Conservation (phyloP, 2,888 invertebrate species). For the Melanargia galathea region DNA sequence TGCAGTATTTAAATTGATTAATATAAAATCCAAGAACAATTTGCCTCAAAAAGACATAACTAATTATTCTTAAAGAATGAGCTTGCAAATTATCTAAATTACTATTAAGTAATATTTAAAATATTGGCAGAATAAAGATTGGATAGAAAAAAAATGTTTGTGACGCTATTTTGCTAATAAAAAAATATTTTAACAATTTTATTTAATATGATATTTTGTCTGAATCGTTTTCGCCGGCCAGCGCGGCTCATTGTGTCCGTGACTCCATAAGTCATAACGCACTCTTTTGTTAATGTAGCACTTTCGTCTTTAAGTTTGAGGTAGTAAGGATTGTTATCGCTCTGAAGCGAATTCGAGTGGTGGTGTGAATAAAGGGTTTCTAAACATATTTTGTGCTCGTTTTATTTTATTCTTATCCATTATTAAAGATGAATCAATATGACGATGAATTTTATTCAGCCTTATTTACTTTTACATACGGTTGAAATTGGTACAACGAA, state of each 20-base stretch:
- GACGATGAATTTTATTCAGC: no score
- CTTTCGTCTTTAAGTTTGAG: conserved; percentile 44
- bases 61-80: background rate
- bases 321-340: conserved; percentile 65
- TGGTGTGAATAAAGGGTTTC: conserved; percentile 63
- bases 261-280: conserved; percentile 16
- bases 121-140: background rate
- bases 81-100: conserved; percentile 11
- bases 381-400: conserved; percentile 47
- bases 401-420: conserved; percentile 7
- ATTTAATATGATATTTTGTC: background rate
- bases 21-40: background rate
- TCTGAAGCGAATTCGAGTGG: conserved; percentile 53
- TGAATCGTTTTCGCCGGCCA: background rate
- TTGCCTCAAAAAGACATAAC: background rate
- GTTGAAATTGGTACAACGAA: no score
- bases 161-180: conserved; percentile 4
- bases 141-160: background rate
- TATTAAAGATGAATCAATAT: no score
- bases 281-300: conserved; percentile 49
- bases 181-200: background rate
- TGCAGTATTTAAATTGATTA: background rate
- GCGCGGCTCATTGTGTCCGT: conserved; percentile 12
- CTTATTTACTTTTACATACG: no score
- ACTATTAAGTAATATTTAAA: background rate